phyloP scores from a whole-genome alignment of 2,113 vertebrate species.

The Lasiurus cinereus region DNA sequence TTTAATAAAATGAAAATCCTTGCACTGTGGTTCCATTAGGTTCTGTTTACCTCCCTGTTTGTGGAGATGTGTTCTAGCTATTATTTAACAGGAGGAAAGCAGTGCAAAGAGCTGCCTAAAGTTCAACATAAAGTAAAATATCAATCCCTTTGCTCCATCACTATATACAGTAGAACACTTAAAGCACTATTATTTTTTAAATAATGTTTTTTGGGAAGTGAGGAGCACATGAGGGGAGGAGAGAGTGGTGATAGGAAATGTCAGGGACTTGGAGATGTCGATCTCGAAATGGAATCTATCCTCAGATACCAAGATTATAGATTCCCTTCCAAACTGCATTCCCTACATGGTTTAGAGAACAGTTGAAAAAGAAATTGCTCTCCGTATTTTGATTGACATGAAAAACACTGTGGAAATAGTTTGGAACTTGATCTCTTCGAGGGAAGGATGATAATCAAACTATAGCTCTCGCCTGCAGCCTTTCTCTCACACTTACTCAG shows the following conservation, averaged over 20 bases:
- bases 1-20: conserved; percentile 32
- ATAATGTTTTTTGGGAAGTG: conserved; percentile 3
- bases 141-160: neutral
- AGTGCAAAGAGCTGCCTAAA: neutral
- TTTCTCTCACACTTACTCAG: conserved; percentile 74
- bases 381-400: conserved; percentile 75
- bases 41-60: neutral
- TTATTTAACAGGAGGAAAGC: neutral
- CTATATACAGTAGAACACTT: neutral
- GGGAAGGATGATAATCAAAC: conserved; percentile 69
- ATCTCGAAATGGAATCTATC: conserved; percentile 74
- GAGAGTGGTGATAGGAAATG: neutral
- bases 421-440: conserved; percentile 73
- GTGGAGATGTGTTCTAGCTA: neutral
- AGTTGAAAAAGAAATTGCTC: conserved; percentile 60
- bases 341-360: conserved; percentile 64
- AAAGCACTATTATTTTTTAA: neutral
- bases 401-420: conserved; percentile 74
- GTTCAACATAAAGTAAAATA: neutral
- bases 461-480: conserved; percentile 46
- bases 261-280: conserved; percentile 18
- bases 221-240: neutral
- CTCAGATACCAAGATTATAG: conserved; percentile 74
- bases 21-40: neutral
- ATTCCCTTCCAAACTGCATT: conserved; percentile 76